phyloP scores from a whole-genome alignment of 2,797 vertebrate species.

The Sciurus carolinensis region DNA sequence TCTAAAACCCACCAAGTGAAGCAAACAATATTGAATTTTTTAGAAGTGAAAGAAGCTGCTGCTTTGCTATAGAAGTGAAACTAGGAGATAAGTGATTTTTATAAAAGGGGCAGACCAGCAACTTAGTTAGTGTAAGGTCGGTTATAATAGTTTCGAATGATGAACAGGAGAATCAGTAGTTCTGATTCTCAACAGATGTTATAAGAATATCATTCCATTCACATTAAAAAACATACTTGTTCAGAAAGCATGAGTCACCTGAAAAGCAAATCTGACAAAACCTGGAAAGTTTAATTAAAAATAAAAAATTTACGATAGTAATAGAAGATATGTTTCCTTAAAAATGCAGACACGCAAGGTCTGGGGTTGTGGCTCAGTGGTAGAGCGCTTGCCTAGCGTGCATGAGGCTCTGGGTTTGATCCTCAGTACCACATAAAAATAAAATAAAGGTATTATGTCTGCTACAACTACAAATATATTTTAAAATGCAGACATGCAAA shows the following conservation, averaged over 20 bases:
- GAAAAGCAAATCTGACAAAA: constrained; percentile 24
- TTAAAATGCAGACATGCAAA: neutral
- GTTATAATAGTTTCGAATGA: neutral
- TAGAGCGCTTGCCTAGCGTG: too few species aligned
- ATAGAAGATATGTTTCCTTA: neutral
- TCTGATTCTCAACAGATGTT: too few species aligned
- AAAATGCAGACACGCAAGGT: neutral
- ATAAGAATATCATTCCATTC: neutral
- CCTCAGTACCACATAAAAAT: too few species aligned
- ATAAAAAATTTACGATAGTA: neutral
- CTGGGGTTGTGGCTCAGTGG: too few species aligned
- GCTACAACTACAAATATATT: too few species aligned
- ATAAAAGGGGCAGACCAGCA: neutral
- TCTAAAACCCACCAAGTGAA: neutral
- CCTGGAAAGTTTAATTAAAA: neutral
- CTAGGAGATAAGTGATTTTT: neutral
- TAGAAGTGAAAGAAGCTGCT: neutral
- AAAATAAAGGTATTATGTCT: too few species aligned
- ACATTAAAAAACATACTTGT: neutral
- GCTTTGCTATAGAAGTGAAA: neutral
- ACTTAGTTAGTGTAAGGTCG: neutral
- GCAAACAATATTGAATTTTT: neutral
- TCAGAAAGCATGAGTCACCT: neutral
- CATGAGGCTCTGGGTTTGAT: too few species aligned
- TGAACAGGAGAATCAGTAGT: neutral